phyloP scores from a whole-genome alignment of 2,113 vertebrate genomes.

The Cottus gobio region DNA sequence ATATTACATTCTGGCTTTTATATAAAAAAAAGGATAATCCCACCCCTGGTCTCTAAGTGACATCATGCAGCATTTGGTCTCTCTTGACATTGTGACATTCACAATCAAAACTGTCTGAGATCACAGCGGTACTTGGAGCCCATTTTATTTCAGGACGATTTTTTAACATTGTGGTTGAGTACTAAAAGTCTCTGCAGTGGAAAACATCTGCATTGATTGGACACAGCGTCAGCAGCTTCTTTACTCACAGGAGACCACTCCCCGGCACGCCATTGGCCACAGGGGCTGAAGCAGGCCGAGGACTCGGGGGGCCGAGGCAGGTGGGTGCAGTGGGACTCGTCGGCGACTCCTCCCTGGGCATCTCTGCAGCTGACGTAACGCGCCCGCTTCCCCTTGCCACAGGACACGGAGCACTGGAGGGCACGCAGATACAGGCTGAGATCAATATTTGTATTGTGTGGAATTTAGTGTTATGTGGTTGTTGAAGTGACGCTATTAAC shows the following conservation, averaged over 20 bases:
- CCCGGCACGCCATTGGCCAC: conserved; percentile 92
- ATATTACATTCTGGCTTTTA: conserved; percentile 7
- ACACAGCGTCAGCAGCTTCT: conserved; percentile 28
- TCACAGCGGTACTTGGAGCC: conserved; percentile 18
- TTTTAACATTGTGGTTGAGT: conserved; percentile 21
- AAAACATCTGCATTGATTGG: conserved; percentile 55
- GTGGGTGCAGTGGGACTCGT: conserved; percentile 89
- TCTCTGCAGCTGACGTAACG: conserved; percentile 97
- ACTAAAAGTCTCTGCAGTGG: conserved; percentile 12
- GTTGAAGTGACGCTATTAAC: background rate
- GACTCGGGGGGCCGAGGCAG: conserved; percentile 88
- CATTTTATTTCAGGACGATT: conserved; percentile 22
- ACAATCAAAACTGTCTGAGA: background rate
- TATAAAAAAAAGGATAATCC: background rate
- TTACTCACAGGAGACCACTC: conserved; percentile 94
- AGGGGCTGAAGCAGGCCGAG: conserved; percentile 89
- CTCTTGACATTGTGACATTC: background rate
- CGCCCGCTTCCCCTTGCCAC: conserved; percentile 89
- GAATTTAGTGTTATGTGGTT: background rate
- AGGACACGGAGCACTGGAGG: conserved; percentile 92
- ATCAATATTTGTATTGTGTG: conserved; percentile 1
- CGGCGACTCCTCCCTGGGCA: conserved; percentile 85
- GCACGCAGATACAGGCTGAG: conserved; percentile 18
- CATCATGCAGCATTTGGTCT: background rate
- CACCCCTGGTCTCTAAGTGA: background rate